These are phyloP conservation scores for Andrena flavipes DNA, from an alignment of 2,888 invertebrate genomes.

Conservation along the genomic window DNA sequence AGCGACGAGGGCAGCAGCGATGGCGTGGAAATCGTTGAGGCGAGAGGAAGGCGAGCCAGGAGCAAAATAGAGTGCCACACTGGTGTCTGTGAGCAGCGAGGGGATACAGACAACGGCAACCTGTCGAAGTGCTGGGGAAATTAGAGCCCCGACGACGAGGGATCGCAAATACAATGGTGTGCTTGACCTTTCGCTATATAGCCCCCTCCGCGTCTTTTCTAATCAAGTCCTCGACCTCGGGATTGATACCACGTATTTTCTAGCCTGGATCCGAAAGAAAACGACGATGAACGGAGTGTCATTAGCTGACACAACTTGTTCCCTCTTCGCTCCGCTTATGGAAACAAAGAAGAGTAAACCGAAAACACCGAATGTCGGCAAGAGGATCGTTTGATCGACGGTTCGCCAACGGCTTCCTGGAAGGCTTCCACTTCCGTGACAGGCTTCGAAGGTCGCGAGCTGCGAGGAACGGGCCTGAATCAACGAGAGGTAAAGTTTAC, in stretches of 20 bases:
- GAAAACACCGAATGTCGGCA: not conserved
- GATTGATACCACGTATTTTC: conserved; percentile 27
- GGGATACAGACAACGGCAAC: conserved; percentile 3
- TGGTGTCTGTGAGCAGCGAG: not conserved
- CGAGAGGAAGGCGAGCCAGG: not conserved
- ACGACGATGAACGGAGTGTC: not conserved
- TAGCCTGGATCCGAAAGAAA: conserved; percentile 11
- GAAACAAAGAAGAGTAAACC: not conserved
- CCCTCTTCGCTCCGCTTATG: no score
- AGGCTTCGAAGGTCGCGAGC: conserved; percentile 42
- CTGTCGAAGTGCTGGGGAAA: conserved; percentile 40
- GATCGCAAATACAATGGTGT: conserved; percentile 33
- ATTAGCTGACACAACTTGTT: not conserved
- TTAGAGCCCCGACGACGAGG: conserved; percentile 1
- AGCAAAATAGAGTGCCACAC: conserved; percentile 5
- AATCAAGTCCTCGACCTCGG: conserved; percentile 56
- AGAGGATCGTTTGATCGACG: not conserved
- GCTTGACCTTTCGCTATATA: conserved; percentile 46
- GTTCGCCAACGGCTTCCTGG: not conserved
- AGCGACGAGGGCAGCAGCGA: not conserved
- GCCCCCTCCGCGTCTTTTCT: conserved; percentile 22
- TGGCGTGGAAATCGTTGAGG: not conserved
- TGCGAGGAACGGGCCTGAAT: conserved; percentile 37
- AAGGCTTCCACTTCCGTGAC: conserved; percentile 37
- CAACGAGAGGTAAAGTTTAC: conserved; percentile 56